phyloP scores from a whole-genome alignment of 2,797 vertebrate species.

The Phrynocephalus forsythii region DNA sequence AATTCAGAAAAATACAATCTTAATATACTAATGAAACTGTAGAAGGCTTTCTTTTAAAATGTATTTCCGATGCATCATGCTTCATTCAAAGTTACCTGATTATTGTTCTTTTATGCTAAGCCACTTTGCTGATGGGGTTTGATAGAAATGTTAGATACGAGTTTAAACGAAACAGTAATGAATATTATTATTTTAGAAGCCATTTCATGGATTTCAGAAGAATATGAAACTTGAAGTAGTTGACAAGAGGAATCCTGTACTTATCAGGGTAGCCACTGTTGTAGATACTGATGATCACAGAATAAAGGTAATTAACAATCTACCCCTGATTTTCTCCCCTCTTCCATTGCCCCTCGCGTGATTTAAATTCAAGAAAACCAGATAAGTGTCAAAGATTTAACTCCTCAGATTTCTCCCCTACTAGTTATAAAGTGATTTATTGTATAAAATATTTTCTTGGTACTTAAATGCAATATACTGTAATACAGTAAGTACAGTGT shows the following conservation, averaged over 20 bases:
- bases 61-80: neutral
- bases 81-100: neutral
- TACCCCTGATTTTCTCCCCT: neutral
- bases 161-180: neutral
- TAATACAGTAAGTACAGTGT: too few relatives aligned
- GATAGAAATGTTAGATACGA: neutral
- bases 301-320: slow-evolving; percentile 79
- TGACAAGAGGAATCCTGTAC: slow-evolving; percentile 85
- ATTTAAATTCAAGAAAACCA: neutral
- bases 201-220: slow-evolving; percentile 85
- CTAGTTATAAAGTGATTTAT: neutral
- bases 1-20: neutral
- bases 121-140: neutral
- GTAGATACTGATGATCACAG: slow-evolving; percentile 85
- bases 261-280: slow-evolving; percentile 85
- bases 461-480: neutral
- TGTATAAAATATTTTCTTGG: neutral
- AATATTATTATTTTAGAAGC: slow-evolving; percentile 78
- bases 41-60: neutral
- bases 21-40: neutral
- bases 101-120: neutral
- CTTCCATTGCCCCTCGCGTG: neutral
- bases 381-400: neutral
- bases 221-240: slow-evolving; percentile 86
- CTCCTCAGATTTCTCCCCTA: neutral